Base-by-base conservation (phyloP, 2,113 vertebrate species). In the Reinhardtius hippoglossoides region DNA sequence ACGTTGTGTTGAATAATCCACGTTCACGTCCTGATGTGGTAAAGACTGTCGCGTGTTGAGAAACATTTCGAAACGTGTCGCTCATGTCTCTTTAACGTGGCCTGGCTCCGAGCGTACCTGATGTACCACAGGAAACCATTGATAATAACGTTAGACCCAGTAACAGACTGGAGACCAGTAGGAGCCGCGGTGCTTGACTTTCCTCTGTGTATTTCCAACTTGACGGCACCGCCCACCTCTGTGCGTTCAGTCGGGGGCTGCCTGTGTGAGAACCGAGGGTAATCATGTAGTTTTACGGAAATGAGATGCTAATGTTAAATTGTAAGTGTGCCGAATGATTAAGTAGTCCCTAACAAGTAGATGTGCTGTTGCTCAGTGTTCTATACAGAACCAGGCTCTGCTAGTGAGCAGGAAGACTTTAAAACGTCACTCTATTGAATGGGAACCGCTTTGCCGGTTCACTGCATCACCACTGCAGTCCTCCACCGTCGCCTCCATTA, bases 171-270 rank as follows among this genome's bases (percentile, higher is more conserved):
- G 31, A 31, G 31, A 31, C 1, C 31, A 31, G 31, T 1, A 31
- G 31, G 31, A 31, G 31, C 6, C 31, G 5, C 31, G 5, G 31
- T 31, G 31, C 31, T 7, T 31, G 31, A 31, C 31, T 31, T 31
- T 31, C 31, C 31, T 50, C 46, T 50, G 46, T 16, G 20, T 20
- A 31, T 23, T 21, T 46, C 16, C 23, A 67, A 59, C 18, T 37
- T 54, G 9, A 10, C 15, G 46, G 74, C 16, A 50, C 82, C 88
- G 76, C 82, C 84, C 84, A 71, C 84, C 6, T 6, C 31, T 16
- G 56, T 21, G 20, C 15, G 18, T 24, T 0, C 57, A 55, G n/a
- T 2, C 8, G 16, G 31, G 12, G 7, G 20, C 14, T 8, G 31
- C 5, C 21, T 48, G 24, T 18, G 16, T 2, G 7, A 18, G 10